Evolutionary conservation across 2,113 vertebrate genomes (phyloP).

Genomic region (Leucopsar rothschildi): DNA sequence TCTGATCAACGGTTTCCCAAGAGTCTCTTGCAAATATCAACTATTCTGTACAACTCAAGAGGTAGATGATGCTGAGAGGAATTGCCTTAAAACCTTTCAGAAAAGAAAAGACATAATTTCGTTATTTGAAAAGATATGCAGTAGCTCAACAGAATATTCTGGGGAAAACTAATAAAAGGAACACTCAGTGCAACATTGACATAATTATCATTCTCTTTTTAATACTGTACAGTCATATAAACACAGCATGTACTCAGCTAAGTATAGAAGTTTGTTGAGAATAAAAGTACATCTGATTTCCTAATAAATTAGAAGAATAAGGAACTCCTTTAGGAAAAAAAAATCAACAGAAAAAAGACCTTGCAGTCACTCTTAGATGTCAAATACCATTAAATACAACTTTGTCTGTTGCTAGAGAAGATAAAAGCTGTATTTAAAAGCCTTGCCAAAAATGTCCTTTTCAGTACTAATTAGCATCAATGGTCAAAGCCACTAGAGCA

Average conservation of each 20-base stretch:
- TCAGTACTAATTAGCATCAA: slow-evolving; percentile 77
- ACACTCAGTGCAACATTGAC: not conserved
- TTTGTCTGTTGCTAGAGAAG: slow-evolving; percentile 57
- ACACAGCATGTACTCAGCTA: not conserved
- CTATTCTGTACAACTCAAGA: not conserved
- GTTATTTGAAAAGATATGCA: not conserved
- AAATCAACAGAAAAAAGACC: slow-evolving; percentile 9
- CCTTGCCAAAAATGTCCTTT: slow-evolving; percentile 76
- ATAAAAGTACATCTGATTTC: not conserved
- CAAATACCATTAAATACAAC: slow-evolving; percentile 58
- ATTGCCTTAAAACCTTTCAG: not conserved
- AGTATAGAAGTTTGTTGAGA: not conserved
- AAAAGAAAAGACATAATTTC: not conserved
- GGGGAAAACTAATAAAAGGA: not conserved
- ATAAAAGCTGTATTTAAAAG: slow-evolving; percentile 72
- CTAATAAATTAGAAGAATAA: not conserved
- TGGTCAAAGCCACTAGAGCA: slow-evolving; percentile 59
- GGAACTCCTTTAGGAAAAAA: not conserved
- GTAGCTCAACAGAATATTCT: not conserved
- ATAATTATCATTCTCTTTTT: slow-evolving; percentile 3
- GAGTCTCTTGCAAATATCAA: not conserved
- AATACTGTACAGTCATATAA: not conserved
- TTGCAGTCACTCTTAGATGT: slow-evolving; percentile 58
- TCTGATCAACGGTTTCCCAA: not conserved
- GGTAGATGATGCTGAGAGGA: not conserved